phyloP scores from a whole-genome alignment of 1,140 invertebrate genomes.

The Drosophila simulans region DNA sequence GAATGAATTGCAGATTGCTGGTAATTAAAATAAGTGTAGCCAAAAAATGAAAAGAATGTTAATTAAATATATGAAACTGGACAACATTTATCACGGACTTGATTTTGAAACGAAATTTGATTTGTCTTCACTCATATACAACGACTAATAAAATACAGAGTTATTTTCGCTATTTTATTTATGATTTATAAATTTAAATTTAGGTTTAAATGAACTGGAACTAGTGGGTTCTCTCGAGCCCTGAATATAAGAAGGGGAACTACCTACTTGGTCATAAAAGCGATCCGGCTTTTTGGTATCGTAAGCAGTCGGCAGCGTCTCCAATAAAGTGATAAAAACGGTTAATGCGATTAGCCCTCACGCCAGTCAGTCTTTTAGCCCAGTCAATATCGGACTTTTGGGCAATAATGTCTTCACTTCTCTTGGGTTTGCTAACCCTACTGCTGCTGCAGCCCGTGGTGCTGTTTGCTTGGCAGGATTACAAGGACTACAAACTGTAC shows the following conservation, averaged over 20 bases:
- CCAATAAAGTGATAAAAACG: slow-evolving; percentile 69
- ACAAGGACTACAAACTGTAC: slow-evolving; percentile 68
- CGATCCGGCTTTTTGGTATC: slow-evolving; percentile 33
- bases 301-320: slow-evolving; percentile 39
- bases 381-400: slow-evolving; percentile 35
- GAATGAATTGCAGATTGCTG: too few species aligned
- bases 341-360: slow-evolving; percentile 13
- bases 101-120: too few species aligned
- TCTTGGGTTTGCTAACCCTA: slow-evolving; percentile 10
- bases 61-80: background rate
- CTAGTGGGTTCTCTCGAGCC: slow-evolving; percentile 1
- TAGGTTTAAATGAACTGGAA: slow-evolving; percentile 1
- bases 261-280: slow-evolving; percentile 31
- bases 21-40: background rate
- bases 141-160: too few species aligned
- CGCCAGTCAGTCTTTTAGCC: slow-evolving; percentile 1
- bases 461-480: slow-evolving; percentile 61
- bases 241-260: background rate
- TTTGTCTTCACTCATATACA: too few species aligned
- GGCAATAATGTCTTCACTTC: slow-evolving; percentile 35
- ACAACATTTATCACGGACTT: too few species aligned
- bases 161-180: too few species aligned
- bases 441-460: slow-evolving; percentile 30
- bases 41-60: background rate
- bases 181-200: too few species aligned